Percentiles rank a stretch among this genome's conserved stretches.
These are phyloP conservation scores for Rhodeus uyekii DNA, from an alignment of 2,797 vertebrate species.

Conservation along the genomic window DNA sequence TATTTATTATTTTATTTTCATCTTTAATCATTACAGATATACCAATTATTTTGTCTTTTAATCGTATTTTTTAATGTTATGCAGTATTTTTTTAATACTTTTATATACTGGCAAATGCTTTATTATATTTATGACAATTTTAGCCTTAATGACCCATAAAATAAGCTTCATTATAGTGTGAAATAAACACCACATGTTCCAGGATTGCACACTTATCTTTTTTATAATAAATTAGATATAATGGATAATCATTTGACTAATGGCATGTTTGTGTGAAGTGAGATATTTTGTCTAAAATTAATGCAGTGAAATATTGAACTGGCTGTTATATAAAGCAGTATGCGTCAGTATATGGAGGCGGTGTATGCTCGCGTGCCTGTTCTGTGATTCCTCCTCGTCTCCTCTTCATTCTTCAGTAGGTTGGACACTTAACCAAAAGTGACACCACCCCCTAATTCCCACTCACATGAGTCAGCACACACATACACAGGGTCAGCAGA, in stretches of 20 bases:
- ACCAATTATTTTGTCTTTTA: no score
- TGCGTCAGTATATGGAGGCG: slow-evolving; percentile 18
- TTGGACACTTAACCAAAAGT: neutral
- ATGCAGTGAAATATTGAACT: neutral
- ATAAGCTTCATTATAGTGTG: neutral
- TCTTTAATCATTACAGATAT: no score
- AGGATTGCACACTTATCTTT: no score
- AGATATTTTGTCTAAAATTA: neutral
- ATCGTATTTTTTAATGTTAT: no score
- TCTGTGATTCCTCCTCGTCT: neutral
- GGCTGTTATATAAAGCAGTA: slow-evolving; percentile 21
- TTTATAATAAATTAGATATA: no score
- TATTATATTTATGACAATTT: neutral
- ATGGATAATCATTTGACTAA: neutral
- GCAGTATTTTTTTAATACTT: no score
- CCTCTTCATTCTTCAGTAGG: slow-evolving; percentile 31
- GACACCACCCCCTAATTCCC: neutral
- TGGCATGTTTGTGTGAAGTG: neutral
- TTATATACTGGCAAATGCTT: neutral
- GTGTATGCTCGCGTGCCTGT: slow-evolving; percentile 1
- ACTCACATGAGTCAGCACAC: neutral
- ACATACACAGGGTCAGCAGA: neutral
- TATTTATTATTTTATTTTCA: no score
- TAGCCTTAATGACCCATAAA: neutral
- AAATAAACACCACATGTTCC: neutral